These are phyloP conservation scores for Bothrops jararaca DNA, from an alignment of 2,113 vertebrate species.

Conservation along the genomic window DNA sequence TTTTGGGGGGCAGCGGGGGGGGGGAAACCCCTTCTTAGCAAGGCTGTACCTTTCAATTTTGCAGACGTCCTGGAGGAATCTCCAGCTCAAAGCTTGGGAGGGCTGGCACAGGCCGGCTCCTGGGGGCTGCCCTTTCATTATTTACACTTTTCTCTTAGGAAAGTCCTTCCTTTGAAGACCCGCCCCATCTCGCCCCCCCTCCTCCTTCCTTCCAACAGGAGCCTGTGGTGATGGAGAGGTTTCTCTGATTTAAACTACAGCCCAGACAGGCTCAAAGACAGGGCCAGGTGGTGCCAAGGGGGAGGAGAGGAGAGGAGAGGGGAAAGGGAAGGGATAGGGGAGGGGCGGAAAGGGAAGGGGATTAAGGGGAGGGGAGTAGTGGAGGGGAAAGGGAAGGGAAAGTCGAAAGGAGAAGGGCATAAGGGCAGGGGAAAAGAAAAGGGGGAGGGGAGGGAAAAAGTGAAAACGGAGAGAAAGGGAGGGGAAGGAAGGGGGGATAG, in stretches of 20 bases:
- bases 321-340: no score
- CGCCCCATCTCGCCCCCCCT: neutral
- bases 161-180: conserved; percentile 36
- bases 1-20: neutral
- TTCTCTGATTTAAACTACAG: conserved; percentile 43
- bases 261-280: conserved; percentile 26
- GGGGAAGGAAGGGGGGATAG: no score
- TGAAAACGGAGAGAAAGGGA: no score
- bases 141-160: conserved; percentile 64
- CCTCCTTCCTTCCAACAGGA: conserved; percentile 34
- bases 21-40: neutral
- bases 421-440: no score
- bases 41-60: conserved; percentile 27
- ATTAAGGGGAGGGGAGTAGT: no score
- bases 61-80: neutral
- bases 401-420: no score
- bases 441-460: no score
- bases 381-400: no score
- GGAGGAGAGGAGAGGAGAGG: fast-evolving
- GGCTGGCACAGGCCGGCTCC: conserved; percentile 57
- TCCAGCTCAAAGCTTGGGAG: fast-evolving
- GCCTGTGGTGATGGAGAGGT: conserved; percentile 29
- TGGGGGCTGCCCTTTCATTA: conserved; percentile 46
- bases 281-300: conserved; percentile 49
- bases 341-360: no score